A percentile compares a stretch with the other conserved stretches of the same genome.
These are phyloP conservation scores for Anas bahamensis DNA, from an alignment of 2,797 vertebrate species.

Conservation along the genomic window DNA sequence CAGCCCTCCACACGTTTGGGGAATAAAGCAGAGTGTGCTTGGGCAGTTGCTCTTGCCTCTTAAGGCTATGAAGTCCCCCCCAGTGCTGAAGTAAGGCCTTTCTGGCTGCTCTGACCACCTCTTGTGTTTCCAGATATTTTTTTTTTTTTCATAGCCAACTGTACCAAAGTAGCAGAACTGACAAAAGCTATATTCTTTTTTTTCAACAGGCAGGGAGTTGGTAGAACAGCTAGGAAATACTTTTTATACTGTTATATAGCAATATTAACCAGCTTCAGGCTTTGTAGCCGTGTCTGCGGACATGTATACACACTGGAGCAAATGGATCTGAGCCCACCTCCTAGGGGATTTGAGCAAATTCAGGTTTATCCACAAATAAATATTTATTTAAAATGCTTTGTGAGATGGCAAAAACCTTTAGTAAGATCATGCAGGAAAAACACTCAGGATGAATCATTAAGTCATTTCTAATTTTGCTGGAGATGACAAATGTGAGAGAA, in stretches of 20 bases:
- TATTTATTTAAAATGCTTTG: not conserved
- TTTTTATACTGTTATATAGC: not conserved
- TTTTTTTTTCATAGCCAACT: not conserved
- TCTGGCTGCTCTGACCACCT: not conserved
- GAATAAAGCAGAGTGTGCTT: not conserved
- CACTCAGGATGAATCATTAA: not conserved
- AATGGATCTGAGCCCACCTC: not conserved
- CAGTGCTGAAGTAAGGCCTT: not conserved
- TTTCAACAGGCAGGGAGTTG: not conserved
- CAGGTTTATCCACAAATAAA: not conserved
- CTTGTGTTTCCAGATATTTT: not conserved
- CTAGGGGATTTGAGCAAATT: not conserved
- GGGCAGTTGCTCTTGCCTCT: not conserved
- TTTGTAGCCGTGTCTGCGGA: not conserved
- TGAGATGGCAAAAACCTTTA: not conserved
- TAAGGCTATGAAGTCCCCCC: not conserved
- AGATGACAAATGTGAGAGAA: not conserved
- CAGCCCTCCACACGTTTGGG: not conserved
- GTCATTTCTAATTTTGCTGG: slow-evolving; percentile 10
- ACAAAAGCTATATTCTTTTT: not conserved
- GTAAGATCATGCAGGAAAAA: not conserved
- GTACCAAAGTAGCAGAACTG: not conserved
- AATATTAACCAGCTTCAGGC: not conserved
- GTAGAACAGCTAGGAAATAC: not conserved
- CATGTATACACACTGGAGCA: fast-evolving